Percentiles rank a stretch among this genome's conserved stretches.
These are phyloP conservation scores for Karalla daura DNA, from an alignment of 2,797 vertebrate species.

Conservation along the genomic window DNA sequence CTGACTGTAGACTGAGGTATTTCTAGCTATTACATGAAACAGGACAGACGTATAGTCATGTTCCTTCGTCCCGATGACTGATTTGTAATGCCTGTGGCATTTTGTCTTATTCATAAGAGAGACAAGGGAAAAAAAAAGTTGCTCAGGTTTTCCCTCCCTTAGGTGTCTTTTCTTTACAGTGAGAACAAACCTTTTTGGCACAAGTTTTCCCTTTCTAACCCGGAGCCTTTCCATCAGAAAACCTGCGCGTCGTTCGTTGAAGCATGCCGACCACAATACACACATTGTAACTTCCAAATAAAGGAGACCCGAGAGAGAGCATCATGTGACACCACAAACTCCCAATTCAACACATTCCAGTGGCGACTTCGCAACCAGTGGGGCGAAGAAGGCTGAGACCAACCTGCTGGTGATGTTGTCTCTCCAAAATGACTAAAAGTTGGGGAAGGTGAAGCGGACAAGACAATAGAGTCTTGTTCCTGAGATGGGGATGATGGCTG, in stretches of 20 bases:
- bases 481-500: conserved; percentile 20
- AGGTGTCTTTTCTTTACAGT: conserved; percentile 23
- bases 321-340: no score
- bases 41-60: conserved; percentile 2
- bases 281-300: conserved; percentile 13
- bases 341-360: no score
- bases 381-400: conserved; percentile 30
- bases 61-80: conserved; percentile 4
- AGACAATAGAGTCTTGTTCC: conserved; percentile 25
- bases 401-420: conserved; percentile 37
- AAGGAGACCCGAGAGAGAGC: conserved; percentile 29
- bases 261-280: conserved; percentile 45
- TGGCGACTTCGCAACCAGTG: conserved; percentile 8
- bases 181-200: conserved; percentile 18
- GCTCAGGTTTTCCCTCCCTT: conserved; percentile 12
- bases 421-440: conserved; percentile 26
- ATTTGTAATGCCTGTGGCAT: conserved; percentile 28
- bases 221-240: conserved; percentile 42
- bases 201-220: conserved; percentile 20
- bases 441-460: neutral
- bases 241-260: conserved; percentile 46
- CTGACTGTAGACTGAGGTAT: neutral
- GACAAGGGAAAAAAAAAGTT: conserved; percentile 17
- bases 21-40: conserved; percentile 20
- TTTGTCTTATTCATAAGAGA: conserved; percentile 17